phyloP scores from a whole-genome alignment of 1,140 invertebrate genomes.

The Thrips palmi region DNA sequence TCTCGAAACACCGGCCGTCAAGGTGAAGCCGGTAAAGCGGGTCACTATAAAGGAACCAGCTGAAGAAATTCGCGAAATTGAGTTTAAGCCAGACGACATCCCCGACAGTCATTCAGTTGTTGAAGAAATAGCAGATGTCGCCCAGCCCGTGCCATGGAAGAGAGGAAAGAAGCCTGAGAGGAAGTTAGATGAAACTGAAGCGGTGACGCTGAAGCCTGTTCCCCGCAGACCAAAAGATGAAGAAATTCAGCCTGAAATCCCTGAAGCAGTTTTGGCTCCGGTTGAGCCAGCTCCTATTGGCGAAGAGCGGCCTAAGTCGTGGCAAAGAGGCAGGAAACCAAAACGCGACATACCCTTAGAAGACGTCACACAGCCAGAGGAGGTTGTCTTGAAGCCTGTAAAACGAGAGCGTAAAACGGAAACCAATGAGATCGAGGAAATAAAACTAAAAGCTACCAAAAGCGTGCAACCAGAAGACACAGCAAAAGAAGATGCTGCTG shows the following conservation, averaged over 20 bases:
- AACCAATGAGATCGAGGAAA: slow-evolving; percentile 14
- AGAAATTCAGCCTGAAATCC: slow-evolving; percentile 12
- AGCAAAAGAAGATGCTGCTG: slow-evolving; percentile 5
- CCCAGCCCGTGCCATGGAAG: slow-evolving; percentile 1
- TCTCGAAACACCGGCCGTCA: slow-evolving; percentile 6
- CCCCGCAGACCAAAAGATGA: slow-evolving; percentile 12
- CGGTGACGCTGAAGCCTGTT: background rate
- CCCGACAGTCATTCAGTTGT: no score
- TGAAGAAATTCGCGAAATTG: no score
- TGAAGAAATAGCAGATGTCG: background rate
- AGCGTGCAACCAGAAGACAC: slow-evolving; percentile 14
- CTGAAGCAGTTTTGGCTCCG: slow-evolving; percentile 8
- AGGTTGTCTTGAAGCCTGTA: slow-evolving; percentile 10
- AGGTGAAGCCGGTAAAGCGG: slow-evolving; percentile 7
- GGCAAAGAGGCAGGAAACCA: slow-evolving; percentile 11
- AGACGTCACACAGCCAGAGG: no score
- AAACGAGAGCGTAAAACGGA: slow-evolving; percentile 3
- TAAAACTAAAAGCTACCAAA: slow-evolving; percentile 15
- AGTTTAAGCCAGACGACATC: no score
- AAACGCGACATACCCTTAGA: no score
- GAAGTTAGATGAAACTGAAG: slow-evolving; percentile 20
- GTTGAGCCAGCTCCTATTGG: slow-evolving; percentile 12
- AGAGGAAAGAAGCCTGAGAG: slow-evolving; percentile 17
- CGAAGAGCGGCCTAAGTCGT: slow-evolving; percentile 7
- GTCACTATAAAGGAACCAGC: background rate